Percentiles rank a stretch among this genome's conserved stretches.
Evolutionary conservation across 2,797 vertebrate species (phyloP).

Genomic region (Limosa lapponica): DNA sequence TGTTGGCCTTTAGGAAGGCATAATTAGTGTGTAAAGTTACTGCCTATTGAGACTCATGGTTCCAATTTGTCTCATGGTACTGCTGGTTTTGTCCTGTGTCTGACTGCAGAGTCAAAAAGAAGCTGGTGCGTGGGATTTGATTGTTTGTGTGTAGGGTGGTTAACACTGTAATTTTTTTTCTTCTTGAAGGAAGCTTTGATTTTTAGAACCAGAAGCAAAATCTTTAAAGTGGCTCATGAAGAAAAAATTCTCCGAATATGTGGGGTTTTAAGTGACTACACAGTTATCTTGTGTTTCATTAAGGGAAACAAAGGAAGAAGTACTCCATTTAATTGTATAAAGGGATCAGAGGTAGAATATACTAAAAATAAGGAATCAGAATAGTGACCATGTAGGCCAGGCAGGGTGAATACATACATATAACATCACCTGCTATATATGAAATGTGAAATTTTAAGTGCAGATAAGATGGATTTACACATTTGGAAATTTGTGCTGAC

Average conservation of each 20-base stretch:
- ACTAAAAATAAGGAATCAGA: background rate
- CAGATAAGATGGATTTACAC: background rate
- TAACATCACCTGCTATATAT: background rate
- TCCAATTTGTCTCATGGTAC: background rate
- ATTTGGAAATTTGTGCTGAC: background rate
- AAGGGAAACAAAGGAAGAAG: background rate
- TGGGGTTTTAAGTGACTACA: background rate
- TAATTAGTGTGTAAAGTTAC: background rate
- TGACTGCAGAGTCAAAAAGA: background rate
- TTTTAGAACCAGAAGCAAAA: background rate
- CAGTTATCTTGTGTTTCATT: background rate
- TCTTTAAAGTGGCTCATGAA: background rate
- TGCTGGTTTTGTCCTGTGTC: background rate
- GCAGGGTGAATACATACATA: background rate
- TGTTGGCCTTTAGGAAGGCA: conserved; percentile 1
- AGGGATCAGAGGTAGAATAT: background rate
- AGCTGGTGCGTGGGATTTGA: background rate
- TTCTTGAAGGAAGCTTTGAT: background rate
- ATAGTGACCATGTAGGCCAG: background rate
- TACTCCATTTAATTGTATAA: background rate
- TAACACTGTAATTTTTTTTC: background rate
- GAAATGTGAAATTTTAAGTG: background rate
- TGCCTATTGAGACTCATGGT: background rate
- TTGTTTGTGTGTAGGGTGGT: background rate
- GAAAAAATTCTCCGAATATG: background rate